Evolutionary conservation across 2,797 vertebrate genomes (phyloP).

Genomic region (Poeciliopsis presidionis): DNA sequence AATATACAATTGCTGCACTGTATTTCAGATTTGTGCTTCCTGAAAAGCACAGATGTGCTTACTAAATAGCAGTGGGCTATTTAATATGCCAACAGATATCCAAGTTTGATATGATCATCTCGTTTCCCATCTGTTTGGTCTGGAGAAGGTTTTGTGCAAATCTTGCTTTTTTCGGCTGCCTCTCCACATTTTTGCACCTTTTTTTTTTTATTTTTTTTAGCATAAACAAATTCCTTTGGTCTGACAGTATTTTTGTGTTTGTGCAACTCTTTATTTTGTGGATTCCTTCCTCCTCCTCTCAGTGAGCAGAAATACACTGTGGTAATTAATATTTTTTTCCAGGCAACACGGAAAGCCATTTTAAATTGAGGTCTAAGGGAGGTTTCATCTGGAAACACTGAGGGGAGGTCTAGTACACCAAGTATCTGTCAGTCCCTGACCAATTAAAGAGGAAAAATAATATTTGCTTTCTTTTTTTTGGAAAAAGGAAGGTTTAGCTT

Average conservation of each 20-base stretch:
- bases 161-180: slow-evolving; percentile 18
- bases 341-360: slow-evolving; percentile 62
- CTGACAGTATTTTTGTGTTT: slow-evolving; percentile 59
- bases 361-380: slow-evolving; percentile 72
- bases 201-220: slow-evolving; percentile 7
- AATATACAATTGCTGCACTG: slow-evolving; percentile 18
- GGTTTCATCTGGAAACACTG: slow-evolving; percentile 76
- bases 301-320: slow-evolving; percentile 58
- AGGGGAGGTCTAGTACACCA: slow-evolving; percentile 59
- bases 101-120: slow-evolving; percentile 25
- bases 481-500: slow-evolving; percentile 35
- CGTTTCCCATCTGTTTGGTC: slow-evolving; percentile 12
- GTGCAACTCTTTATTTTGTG: slow-evolving; percentile 49
- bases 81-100: slow-evolving; percentile 32
- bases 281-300: slow-evolving; percentile 45
- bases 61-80: slow-evolving; percentile 5
- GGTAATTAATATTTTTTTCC: slow-evolving; percentile 79
- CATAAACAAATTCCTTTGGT: slow-evolving; percentile 71
- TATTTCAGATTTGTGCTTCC: slow-evolving; percentile 30
- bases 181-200: slow-evolving; percentile 15
- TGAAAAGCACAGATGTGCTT: slow-evolving; percentile 33
- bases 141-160: slow-evolving; percentile 31
- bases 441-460: slow-evolving; percentile 60
- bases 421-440: slow-evolving; percentile 67
- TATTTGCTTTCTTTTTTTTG: slow-evolving; percentile 48